phyloP scores from a whole-genome alignment of 1,140 invertebrate species.

The Magallana ariakensis region DNA sequence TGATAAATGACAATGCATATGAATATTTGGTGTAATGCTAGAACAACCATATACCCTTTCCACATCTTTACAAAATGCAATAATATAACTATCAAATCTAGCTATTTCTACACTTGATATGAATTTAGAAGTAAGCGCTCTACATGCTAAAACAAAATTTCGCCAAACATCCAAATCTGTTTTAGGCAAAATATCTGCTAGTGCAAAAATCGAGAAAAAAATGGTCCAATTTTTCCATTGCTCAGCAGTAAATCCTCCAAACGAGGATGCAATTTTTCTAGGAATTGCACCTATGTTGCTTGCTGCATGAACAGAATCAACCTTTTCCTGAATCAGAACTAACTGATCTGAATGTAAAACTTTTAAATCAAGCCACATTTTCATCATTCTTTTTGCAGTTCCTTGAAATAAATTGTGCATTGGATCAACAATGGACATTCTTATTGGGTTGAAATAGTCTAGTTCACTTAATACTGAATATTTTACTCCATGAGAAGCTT shows the following conservation, averaged over 20 bases:
- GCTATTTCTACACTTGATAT: neutral
- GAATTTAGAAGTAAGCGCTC: neutral
- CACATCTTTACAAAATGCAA: constrained; percentile 52
- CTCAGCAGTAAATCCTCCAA: constrained; percentile 46
- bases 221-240: constrained; percentile 29
- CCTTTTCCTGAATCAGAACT: constrained; percentile 19
- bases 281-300: constrained; percentile 31
- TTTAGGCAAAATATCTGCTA: constrained; percentile 46
- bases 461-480: constrained; percentile 28
- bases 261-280: constrained; percentile 36
- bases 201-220: constrained; percentile 52
- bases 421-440: constrained; percentile 52
- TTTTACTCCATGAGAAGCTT: constrained; percentile 29
- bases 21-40: constrained; percentile 59
- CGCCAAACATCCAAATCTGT: constrained; percentile 46
- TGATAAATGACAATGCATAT: constrained; percentile 56
- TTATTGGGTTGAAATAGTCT: constrained; percentile 53
- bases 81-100: neutral
- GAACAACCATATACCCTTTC: constrained; percentile 36
- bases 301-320: constrained; percentile 33
- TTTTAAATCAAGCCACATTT: constrained; percentile 1
- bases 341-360: constrained; percentile 37
- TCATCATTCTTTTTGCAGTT: constrained; percentile 42
- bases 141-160: constrained; percentile 57
- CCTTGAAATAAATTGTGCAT: constrained; percentile 52